Base-by-base conservation (phyloP, 2,888 invertebrate genomes). In the Dioctria linearis region DNA sequence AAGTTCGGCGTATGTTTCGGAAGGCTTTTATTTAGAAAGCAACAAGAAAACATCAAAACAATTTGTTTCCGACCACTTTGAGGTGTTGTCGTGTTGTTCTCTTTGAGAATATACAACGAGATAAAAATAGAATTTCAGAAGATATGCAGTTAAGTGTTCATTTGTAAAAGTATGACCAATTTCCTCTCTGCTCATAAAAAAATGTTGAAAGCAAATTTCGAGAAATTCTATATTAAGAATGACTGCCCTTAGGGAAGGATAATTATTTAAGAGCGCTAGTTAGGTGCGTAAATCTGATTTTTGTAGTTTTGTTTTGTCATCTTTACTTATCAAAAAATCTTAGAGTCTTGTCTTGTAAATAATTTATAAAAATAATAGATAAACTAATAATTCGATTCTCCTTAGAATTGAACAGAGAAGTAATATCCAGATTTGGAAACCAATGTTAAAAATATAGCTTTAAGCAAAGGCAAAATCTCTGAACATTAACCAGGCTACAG, bases 91-190 rank as follows among this genome's bases (percentile, higher is more conserved):
- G 25, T 51, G 51, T 51, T 51, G 51, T 51, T 51, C 51, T 51
- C 51, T 11, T 51, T 51, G 2, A 51, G 51, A 51, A 25, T 2
- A 11, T 51, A 51, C 51, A 11, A 51, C 51, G 6, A 51, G 11
- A 51, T 11, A 9, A 51, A 51, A 51, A 51, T 11, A 51, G 51
- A 1, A 51, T 9, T 51, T 9, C 11, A 6, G 8, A 9, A 11
- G 11, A 11, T 11, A 51, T 51, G 51, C 51, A 51, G 51, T 11
- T 51, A 51, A 51, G 51, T 51, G 51, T 6, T 11, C 51, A 51
- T 51, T 51, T 51, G 51, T 51, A 51, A 51, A 11, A 51, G 51
- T 11, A 51, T 51, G 51, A 51, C 51, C 51, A 51, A 51, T 51
- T 51, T 51, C 8, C 51, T 51, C 8, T 25, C 51, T 6, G 51